Percentiles rank a stretch among this genome's conserved stretches.
These are phyloP conservation scores for Euclidia mi DNA, from an alignment of 2,888 invertebrate species.

Conservation along the genomic window DNA sequence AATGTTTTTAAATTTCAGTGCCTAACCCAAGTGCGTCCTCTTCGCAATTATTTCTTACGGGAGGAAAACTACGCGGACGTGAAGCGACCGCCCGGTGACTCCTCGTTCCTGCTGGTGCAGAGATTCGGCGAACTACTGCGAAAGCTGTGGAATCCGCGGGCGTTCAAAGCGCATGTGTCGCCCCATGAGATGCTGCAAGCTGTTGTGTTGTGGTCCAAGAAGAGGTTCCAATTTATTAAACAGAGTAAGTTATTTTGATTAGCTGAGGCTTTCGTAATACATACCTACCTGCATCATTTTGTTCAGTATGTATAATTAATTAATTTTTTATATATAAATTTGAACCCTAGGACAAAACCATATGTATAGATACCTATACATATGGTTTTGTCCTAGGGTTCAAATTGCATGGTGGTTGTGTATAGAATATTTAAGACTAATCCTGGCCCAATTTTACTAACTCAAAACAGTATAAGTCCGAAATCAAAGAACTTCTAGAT, in stretches of 20 bases:
- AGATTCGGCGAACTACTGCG: constrained; percentile 98
- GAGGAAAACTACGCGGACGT: constrained; percentile 97
- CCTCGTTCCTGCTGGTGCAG: constrained; percentile 96
- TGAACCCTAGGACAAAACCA: no score
- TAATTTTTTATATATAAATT: no score
- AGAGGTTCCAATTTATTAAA: constrained; percentile 99
- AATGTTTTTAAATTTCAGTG: constrained; percentile 90
- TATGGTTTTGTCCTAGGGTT: no score
- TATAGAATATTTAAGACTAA: no score
- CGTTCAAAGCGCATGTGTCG: constrained; percentile 99
- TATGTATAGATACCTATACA: no score
- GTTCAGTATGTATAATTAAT: no score
- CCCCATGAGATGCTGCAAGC: constrained; percentile 99
- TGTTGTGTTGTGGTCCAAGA: constrained; percentile 98
- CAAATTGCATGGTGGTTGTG: no score
- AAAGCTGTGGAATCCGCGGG: constrained; percentile 99
- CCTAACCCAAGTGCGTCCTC: constrained; percentile 97
- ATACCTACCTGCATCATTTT: no score
- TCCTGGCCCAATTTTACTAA: no score
- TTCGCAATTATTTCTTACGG: constrained; percentile 98
- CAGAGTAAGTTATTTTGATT: constrained; percentile 92
- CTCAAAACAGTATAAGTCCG: no score
- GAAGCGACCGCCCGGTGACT: constrained; percentile 98
- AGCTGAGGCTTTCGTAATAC: background rate
- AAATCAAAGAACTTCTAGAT: no score